Evolutionary conservation across 2,888 invertebrate genomes (phyloP), one percentile per base, ranked within the genome.

Genomic region (Sabellastarte sp.): DNA sequence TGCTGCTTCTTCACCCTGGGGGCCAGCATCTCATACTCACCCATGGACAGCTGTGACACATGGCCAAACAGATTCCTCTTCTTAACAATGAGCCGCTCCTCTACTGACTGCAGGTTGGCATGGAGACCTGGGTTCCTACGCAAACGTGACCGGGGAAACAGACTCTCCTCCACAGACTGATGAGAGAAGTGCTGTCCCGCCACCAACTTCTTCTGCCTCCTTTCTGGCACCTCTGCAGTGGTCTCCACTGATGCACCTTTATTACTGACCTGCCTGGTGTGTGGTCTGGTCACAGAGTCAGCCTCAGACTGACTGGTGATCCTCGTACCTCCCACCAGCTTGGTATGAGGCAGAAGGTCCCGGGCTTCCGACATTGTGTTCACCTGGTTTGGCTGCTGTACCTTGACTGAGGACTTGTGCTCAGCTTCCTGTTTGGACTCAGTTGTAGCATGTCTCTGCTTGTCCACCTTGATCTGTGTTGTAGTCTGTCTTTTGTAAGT

Each of bases 11-110:
- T 77, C 28, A 79, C 50, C 57, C 67, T 73, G 24, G 80, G 79
- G 2, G 71, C 64, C 4, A 63, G 53, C 32, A 75, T 60, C 32
- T 64, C 63, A 62, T 74, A 73, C 4, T 74, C 74, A 3, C 32
- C 55, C 20, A 41, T 62, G 10, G 78, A 78, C 51, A 76, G 61
- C 53, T 80, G 69, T 20, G 79, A 79, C 1, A 74, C 73, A 63
- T 80, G 79, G 3, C 80, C 80, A 68, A 72, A 77, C 20, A 75
- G 31, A 32, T 33, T 61, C 1, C 58, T 51, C 28, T 61, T 64
- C 1, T 26, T 24, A n/a, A 66, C 56, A 10, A 30, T 52, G 26
- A 32, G 24, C 28, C 24, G n/a, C 1, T 29, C 24, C 2, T 51
- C 29, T 28, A 32, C 24, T 4, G 61, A 61, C 53, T 64, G 57